These are phyloP conservation scores for Picathartes gymnocephalus DNA, from an alignment of 2,113 vertebrate genomes.

Conservation along the genomic window DNA sequence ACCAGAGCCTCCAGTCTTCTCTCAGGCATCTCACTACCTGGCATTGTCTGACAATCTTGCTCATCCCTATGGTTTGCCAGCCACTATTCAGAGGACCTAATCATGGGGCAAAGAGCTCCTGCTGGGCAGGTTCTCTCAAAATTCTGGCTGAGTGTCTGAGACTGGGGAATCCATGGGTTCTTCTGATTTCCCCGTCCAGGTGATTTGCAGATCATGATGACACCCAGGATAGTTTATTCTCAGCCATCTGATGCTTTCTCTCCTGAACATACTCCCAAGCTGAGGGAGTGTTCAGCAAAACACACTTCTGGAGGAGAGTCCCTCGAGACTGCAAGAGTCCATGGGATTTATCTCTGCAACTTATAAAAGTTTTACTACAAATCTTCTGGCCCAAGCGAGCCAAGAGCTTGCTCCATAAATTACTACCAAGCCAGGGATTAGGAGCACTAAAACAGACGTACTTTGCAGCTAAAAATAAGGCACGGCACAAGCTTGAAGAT, in stretches of 20 bases:
- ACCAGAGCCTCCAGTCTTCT: accelerated
- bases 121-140: not conserved
- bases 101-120: not conserved
- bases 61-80: not conserved
- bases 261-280: not conserved
- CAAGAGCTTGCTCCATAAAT: constrained; percentile 57
- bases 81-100: not conserved
- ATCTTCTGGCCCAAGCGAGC: constrained; percentile 17
- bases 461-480: constrained; percentile 57
- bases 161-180: not conserved
- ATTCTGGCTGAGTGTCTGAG: not conserved
- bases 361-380: constrained; percentile 61
- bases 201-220: not conserved
- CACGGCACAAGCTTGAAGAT: constrained; percentile 53
- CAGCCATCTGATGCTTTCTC: not conserved
- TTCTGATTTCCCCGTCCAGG: not conserved
- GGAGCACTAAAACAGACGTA: constrained; percentile 63
- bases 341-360: constrained; percentile 56
- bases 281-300: not conserved
- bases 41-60: accelerated
- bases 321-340: not conserved
- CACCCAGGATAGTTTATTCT: not conserved
- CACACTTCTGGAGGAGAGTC: constrained; percentile 8
- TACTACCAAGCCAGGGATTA: constrained; percentile 62
- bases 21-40: accelerated